These are phyloP conservation scores for Siniperca chuatsi DNA, from an alignment of 2,113 vertebrate species.

Conservation along the genomic window DNA sequence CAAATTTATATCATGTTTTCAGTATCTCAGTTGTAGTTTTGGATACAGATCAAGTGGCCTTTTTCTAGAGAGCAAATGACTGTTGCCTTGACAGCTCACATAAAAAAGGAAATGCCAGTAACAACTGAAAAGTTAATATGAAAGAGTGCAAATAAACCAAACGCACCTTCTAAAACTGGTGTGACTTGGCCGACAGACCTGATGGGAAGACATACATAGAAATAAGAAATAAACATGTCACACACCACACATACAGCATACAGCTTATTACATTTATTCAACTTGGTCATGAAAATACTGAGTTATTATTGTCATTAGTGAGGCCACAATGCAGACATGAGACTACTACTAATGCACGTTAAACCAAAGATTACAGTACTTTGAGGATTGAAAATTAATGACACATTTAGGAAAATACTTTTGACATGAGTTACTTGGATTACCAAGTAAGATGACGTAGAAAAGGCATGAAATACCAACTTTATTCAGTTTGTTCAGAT, in stretches of 20 bases:
- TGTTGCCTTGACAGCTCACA: too few relatives aligned
- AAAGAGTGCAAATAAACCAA: not conserved
- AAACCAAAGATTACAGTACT: constrained; percentile 24
- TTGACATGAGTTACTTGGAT: too few relatives aligned
- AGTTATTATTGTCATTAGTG: constrained; percentile 6
- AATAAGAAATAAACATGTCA: not conserved
- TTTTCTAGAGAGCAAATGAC: too few relatives aligned
- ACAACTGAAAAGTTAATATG: not conserved
- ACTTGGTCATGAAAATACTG: constrained; percentile 14
- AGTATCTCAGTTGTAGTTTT: too few relatives aligned
- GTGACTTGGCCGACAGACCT: not conserved
- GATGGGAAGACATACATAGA: not conserved
- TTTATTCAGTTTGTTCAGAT: not conserved
- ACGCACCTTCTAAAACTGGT: not conserved
- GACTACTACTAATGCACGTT: not conserved
- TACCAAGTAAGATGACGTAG: too few relatives aligned
- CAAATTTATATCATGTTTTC: too few relatives aligned
- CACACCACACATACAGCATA: not conserved
- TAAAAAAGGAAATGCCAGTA: too few relatives aligned
- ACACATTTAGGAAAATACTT: not conserved
- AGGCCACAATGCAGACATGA: not conserved
- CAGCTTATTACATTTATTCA: constrained; percentile 27
- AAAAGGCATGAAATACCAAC: not conserved
- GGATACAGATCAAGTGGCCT: too few relatives aligned
- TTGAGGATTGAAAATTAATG: not conserved